These are phyloP conservation scores for Fregata magnificens DNA, from an alignment of 2,113 vertebrate species.

Conservation along the genomic window DNA sequence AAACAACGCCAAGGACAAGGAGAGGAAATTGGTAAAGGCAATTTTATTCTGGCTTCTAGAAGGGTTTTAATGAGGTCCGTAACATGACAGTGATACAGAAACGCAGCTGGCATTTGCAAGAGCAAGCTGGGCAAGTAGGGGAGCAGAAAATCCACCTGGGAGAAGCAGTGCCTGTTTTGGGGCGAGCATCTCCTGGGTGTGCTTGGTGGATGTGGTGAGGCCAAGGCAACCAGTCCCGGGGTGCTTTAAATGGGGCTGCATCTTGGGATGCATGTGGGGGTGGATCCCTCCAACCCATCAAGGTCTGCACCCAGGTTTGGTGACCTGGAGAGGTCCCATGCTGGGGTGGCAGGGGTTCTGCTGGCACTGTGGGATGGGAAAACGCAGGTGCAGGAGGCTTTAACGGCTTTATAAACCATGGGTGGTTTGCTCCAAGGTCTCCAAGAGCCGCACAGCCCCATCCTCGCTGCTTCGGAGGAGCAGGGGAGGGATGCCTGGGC, in stretches of 20 bases:
- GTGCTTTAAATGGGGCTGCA: fast-evolving
- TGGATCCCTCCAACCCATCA: fast-evolving
- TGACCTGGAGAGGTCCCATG: not conserved
- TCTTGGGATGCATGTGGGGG: fast-evolving
- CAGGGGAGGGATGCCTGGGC: not conserved
- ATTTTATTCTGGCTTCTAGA: not conserved
- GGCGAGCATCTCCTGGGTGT: not conserved
- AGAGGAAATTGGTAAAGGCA: slow-evolving; percentile 34
- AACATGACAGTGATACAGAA: not conserved
- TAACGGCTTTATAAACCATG: not conserved
- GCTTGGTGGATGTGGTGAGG: not conserved
- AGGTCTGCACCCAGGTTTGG: not conserved
- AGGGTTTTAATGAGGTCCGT: not conserved
- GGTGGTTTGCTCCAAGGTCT: not conserved
- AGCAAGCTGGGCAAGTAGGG: fast-evolving
- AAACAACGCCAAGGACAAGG: not conserved
- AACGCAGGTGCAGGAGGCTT: not conserved
- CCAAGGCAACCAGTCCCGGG: not conserved
- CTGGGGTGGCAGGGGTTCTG: not conserved
- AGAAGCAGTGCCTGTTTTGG: not conserved
- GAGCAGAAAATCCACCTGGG: not conserved
- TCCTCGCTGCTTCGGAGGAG: fast-evolving
- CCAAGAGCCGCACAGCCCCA: not conserved
- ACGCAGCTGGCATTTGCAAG: not conserved
- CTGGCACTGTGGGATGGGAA: fast-evolving